These are phyloP conservation scores for Anthrax anthrax DNA, from an alignment of 2,888 invertebrate genomes.

Conservation along the genomic window DNA sequence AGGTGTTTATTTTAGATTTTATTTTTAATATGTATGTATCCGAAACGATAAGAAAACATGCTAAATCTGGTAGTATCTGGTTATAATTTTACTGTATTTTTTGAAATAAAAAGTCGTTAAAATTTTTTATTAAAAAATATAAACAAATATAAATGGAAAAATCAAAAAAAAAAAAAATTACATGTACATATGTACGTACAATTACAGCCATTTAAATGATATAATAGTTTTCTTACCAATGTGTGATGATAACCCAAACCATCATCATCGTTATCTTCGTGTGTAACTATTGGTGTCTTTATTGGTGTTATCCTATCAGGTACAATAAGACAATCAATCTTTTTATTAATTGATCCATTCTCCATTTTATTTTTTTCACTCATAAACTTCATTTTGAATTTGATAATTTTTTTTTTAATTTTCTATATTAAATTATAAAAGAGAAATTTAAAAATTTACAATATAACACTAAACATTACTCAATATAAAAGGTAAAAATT, in stretches of 20 bases:
- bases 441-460: too few relatives aligned
- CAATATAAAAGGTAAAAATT: background rate
- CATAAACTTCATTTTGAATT: background rate
- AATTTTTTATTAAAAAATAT: too few relatives aligned
- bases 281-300: conserved; percentile 5
- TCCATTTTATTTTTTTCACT: background rate
- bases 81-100: too few relatives aligned
- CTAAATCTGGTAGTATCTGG: too few relatives aligned
- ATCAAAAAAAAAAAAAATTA: too few relatives aligned
- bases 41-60: too few relatives aligned
- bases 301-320: conserved; percentile 7
- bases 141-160: too few relatives aligned
- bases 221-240: conserved; percentile 10
- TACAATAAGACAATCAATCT: conserved; percentile 7
- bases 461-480: too few relatives aligned
- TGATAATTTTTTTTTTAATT: too few relatives aligned
- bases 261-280: conserved; percentile 9
- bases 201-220: background rate
- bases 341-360: background rate
- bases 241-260: conserved; percentile 14
- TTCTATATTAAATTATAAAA: background rate
- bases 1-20: too few relatives aligned
- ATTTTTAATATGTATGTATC: too few relatives aligned
- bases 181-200: background rate
- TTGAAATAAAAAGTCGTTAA: too few relatives aligned